Percentiles rank a stretch among this genome's conserved stretches.
These are phyloP conservation scores for Desmodus rotundus DNA, from an alignment of 2,113 vertebrate species.

Conservation along the genomic window DNA sequence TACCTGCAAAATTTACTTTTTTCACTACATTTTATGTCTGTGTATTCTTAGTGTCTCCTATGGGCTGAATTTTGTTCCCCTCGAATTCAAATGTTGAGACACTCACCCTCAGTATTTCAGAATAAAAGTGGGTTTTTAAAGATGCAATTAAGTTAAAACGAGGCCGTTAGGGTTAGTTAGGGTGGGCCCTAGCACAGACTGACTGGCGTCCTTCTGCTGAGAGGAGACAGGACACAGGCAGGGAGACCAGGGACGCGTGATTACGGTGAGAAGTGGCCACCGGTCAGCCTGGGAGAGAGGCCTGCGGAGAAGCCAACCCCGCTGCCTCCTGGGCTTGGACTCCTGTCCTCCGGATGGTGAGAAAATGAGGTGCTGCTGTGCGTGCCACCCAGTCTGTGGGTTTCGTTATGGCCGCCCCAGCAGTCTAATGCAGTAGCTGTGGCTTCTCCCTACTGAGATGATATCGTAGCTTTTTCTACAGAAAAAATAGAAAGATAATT, in stretches of 20 bases:
- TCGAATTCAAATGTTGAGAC: neutral
- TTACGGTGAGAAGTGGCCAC: neutral
- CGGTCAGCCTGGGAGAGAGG: neutral
- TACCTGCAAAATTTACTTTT: neutral
- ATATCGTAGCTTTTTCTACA: neutral
- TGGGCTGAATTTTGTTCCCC: neutral
- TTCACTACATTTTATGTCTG: neutral
- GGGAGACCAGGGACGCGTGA: rapidly evolving
- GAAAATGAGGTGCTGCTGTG: neutral
- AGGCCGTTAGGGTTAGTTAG: neutral
- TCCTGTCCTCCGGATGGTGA: neutral
- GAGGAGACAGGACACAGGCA: neutral
- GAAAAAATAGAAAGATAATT: neutral
- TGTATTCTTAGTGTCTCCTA: neutral
- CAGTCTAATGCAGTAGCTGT: neutral
- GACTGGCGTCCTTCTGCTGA: neutral
- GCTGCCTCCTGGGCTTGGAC: neutral
- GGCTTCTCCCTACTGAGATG: neutral
- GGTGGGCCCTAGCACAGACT: neutral
- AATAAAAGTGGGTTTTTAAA: neutral
- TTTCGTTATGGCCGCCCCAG: neutral
- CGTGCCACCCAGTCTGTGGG: neutral
- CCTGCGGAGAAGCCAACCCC: neutral
- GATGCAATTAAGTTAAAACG: neutral
- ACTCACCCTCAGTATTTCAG: neutral